phyloP scores from a whole-genome alignment of 2,888 invertebrate species.

The Yponomeuta malinellus region DNA sequence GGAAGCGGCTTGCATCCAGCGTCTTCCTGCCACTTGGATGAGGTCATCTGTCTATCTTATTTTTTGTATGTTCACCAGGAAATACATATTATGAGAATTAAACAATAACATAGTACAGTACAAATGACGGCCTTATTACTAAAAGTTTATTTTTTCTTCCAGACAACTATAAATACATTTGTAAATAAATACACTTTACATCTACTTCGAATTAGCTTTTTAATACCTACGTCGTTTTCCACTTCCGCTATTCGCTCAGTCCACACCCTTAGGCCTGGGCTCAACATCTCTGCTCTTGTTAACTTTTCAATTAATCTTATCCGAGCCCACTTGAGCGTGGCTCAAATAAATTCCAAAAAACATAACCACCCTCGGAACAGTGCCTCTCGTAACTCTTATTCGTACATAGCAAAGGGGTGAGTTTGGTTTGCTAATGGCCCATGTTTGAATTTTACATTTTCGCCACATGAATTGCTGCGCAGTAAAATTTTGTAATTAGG shows the following conservation, averaged over 20 bases:
- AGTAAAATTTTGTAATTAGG: neutral
- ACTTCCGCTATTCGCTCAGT: neutral
- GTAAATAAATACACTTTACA: no score
- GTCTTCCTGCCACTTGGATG: no score
- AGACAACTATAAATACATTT: no score
- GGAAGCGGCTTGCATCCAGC: no score
- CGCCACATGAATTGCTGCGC: neutral
- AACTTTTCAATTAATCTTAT: slow-evolving; percentile 23
- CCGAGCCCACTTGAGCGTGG: slow-evolving; percentile 16
- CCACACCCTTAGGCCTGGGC: slow-evolving; percentile 4
- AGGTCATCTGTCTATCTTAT: no score
- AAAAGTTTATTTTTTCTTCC: no score
- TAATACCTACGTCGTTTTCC: neutral
- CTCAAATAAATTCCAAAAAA: slow-evolving; percentile 18
- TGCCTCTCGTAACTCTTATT: neutral
- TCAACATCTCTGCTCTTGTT: slow-evolving; percentile 21
- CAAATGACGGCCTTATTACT: no score
- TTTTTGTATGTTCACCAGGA: no score
- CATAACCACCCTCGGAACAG: neutral
- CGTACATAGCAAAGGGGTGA: neutral
- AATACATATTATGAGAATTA: no score
- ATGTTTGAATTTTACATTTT: neutral
- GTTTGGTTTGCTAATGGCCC: neutral
- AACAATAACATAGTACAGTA: no score
- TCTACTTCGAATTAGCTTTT: no score